A percentile compares a stretch with the other conserved stretches of the same genome.
These are phyloP conservation scores for Scylla paramamosain DNA, from an alignment of 1,140 invertebrate genomes.

Conservation along the genomic window DNA sequence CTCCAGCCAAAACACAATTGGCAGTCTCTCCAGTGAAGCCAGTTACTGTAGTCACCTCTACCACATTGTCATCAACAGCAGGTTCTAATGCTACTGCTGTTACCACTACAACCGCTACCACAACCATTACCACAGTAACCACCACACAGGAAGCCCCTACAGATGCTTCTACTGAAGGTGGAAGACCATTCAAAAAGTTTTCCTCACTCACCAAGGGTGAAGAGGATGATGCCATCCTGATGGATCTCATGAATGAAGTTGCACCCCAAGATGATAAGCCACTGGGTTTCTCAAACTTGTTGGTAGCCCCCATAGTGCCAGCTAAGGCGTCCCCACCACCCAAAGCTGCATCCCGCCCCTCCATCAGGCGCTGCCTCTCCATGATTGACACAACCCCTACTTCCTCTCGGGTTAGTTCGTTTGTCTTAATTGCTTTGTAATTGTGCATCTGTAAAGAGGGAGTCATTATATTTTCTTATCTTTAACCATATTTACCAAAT, in stretches of 20 bases:
- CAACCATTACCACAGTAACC: background rate
- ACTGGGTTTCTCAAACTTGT: slow-evolving; percentile 43
- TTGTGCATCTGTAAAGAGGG: no score
- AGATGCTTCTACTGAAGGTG: background rate
- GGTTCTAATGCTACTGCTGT: no score
- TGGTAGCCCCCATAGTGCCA: slow-evolving; percentile 55
- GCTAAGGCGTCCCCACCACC: background rate
- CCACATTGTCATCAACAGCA: background rate
- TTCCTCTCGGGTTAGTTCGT: slow-evolving; percentile 77
- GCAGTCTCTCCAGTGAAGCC: slow-evolving; percentile 77
- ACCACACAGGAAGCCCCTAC: background rate
- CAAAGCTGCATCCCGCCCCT: slow-evolving; percentile 66
- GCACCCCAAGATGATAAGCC: slow-evolving; percentile 64
- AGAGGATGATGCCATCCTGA: slow-evolving; percentile 78
- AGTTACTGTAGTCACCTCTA: background rate
- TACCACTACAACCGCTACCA: no score
- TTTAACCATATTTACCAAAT: slow-evolving; percentile 71
- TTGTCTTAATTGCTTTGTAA: background rate
- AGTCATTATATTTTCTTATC: no score
- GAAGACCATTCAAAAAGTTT: slow-evolving; percentile 84
- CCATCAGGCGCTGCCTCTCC: slow-evolving; percentile 73
- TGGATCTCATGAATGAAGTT: slow-evolving; percentile 78
- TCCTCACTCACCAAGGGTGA: slow-evolving; percentile 83
- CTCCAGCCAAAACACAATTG: slow-evolving; percentile 80
- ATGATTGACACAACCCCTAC: slow-evolving; percentile 72